A percentile compares a stretch with the other conserved stretches of the same genome.
Evolutionary conservation across 2,888 invertebrate species (phyloP).

Genomic region (Polymixis lichenea): DNA sequence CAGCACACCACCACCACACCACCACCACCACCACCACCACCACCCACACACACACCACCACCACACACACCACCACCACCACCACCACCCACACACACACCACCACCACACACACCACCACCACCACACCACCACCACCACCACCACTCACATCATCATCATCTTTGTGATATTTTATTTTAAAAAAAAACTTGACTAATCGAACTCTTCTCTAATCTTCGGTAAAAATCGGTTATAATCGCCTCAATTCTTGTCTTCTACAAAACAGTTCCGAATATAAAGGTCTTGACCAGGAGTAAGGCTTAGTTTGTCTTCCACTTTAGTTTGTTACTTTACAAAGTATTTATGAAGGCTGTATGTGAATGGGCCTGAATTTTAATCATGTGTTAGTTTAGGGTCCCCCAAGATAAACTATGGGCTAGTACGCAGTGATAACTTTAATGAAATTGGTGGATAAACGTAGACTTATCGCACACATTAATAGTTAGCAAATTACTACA

Average conservation of each 20-base stretch:
- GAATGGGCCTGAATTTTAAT: constrained; percentile 38
- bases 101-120: too few relatives aligned
- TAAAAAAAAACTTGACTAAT: too few relatives aligned
- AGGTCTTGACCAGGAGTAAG: constrained; percentile 26
- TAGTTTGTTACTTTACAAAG: constrained; percentile 26
- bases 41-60: too few relatives aligned
- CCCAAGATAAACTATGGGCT: constrained; percentile 2
- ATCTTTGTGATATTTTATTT: too few relatives aligned
- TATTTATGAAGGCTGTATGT: constrained; percentile 19
- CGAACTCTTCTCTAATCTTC: neutral
- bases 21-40: too few relatives aligned
- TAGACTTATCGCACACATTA: neutral
- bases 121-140: too few relatives aligned
- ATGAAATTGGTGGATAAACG: constrained; percentile 1
- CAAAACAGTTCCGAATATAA: neutral
- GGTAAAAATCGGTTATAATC: neutral
- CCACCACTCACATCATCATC: too few relatives aligned
- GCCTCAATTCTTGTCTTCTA: neutral
- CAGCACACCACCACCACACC: too few relatives aligned
- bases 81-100: too few relatives aligned
- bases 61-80: too few relatives aligned
- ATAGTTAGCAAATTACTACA: neutral
- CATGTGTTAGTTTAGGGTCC: constrained; percentile 60
- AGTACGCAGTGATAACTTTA: neutral
- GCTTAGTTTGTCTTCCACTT: constrained; percentile 38